These are phyloP conservation scores for Amblyjoppa proteus DNA, from an alignment of 2,888 invertebrate genomes.

Conservation along the genomic window DNA sequence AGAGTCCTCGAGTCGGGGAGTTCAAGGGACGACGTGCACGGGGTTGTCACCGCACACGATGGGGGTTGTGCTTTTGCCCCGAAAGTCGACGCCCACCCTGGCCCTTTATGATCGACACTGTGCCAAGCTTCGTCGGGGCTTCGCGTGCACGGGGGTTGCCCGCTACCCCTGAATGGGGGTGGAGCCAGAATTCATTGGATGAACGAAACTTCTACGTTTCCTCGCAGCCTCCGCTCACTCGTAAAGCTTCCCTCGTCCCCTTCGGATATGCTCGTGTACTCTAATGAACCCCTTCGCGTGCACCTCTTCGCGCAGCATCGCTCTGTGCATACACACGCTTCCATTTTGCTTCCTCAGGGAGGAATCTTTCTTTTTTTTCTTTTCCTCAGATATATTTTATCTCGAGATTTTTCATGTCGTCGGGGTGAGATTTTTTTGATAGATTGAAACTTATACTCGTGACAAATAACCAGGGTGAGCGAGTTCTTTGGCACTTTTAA, in stretches of 20 bases:
- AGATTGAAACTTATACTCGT: too few relatives aligned
- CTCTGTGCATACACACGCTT: not conserved
- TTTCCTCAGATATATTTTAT: not conserved
- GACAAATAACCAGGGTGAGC: too few relatives aligned
- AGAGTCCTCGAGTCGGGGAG: constrained; percentile 66
- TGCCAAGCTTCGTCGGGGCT: constrained; percentile 67
- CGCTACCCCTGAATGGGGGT: constrained; percentile 76
- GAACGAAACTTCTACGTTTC: constrained; percentile 46
- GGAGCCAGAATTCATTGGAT: constrained; percentile 72
- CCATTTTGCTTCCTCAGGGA: constrained; percentile 22
- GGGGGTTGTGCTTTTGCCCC: constrained; percentile 76
- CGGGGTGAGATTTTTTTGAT: not conserved
- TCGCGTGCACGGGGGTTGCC: constrained; percentile 68
- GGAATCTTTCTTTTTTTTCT: not conserved
- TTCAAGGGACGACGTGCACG: constrained; percentile 18
- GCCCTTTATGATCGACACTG: constrained; percentile 76
- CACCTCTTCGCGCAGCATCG: constrained; percentile 3
- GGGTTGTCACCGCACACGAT: constrained; percentile 26
- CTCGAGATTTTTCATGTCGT: not conserved
- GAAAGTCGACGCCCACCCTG: constrained; percentile 79
- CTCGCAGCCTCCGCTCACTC: constrained; percentile 52
- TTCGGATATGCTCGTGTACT: constrained; percentile 3
- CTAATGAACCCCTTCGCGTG: constrained; percentile 4
- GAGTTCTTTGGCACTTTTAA: too few relatives aligned
- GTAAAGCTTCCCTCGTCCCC: constrained; percentile 41